These are phyloP conservation scores for Tiaroga cobitis DNA, from an alignment of 2,797 vertebrate genomes.

Conservation along the genomic window DNA sequence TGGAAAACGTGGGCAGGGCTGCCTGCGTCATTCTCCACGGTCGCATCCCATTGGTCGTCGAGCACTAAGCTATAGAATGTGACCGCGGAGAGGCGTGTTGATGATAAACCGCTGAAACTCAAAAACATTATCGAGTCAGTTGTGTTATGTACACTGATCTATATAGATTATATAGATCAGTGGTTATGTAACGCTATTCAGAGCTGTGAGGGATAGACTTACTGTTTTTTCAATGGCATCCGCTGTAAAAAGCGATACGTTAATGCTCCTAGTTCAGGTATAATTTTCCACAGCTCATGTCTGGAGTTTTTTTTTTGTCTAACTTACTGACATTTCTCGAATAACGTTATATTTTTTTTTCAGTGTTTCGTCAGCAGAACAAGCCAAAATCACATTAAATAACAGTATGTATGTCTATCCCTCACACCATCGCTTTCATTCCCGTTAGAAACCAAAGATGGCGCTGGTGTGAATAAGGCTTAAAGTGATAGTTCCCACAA, in stretches of 20 bases:
- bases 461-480: not conserved
- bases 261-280: too few species aligned
- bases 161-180: too few species aligned
- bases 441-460: too few species aligned
- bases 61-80: slow-evolving; percentile 71
- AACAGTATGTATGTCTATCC: too few species aligned
- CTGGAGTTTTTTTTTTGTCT: too few species aligned
- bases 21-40: not conserved
- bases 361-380: not conserved
- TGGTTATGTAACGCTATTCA: slow-evolving; percentile 66
- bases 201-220: not conserved
- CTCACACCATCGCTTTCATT: too few species aligned
- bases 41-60: slow-evolving; percentile 70
- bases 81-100: slow-evolving; percentile 68
- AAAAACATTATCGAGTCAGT: slow-evolving; percentile 40
- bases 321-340: too few species aligned
- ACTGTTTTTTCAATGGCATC: not conserved
- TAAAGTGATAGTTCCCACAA: not conserved
- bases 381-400: not conserved
- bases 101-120: slow-evolving; percentile 24
- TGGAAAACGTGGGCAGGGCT: not conserved
- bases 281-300: not conserved
- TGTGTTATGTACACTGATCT: slow-evolving; percentile 70
- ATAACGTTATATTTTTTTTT: not conserved
- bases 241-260: not conserved